Evolutionary conservation across 2,113 vertebrate genomes (phyloP).

Genomic region (Aix galericulata): DNA sequence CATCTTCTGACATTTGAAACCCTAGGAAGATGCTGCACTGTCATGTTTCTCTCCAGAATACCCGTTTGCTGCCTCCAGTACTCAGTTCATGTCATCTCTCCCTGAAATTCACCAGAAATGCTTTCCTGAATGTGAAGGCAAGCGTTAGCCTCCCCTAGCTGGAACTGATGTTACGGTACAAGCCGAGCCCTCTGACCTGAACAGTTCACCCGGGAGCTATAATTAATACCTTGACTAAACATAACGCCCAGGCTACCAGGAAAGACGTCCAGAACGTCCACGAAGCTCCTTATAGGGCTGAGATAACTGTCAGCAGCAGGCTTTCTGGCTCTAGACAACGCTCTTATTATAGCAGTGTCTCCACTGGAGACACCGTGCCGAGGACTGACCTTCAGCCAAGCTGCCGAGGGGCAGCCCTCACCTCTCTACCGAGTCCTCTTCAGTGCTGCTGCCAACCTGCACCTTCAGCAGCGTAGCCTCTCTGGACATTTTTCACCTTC

Average conservation of each 20-base stretch:
- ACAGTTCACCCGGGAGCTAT: conserved; percentile 16
- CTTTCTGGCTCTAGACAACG: conserved; percentile 15
- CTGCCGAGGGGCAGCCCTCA: background rate
- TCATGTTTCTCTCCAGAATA: background rate
- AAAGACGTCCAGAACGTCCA: background rate
- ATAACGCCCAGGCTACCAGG: background rate
- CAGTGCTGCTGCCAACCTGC: background rate
- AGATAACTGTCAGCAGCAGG: background rate
- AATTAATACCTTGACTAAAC: conserved; percentile 55
- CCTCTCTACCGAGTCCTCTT: background rate
- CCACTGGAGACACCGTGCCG: background rate
- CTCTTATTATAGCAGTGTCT: conserved; percentile 71
- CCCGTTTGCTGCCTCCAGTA: background rate
- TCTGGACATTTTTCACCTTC: background rate
- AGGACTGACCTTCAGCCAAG: conserved; percentile 44
- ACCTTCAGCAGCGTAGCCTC: background rate
- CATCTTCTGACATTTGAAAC: background rate
- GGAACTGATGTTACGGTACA: background rate
- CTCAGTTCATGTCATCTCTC: background rate
- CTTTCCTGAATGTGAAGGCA: background rate
- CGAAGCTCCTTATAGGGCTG: conserved; percentile 58
- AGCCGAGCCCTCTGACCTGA: background rate
- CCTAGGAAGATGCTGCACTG: background rate
- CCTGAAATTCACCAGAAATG: background rate
- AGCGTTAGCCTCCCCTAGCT: background rate